Evolutionary conservation across 2,113 vertebrate genomes (phyloP), one percentile per base, ranked within the genome.

Genomic region (Prietella phreatophila): DNA sequence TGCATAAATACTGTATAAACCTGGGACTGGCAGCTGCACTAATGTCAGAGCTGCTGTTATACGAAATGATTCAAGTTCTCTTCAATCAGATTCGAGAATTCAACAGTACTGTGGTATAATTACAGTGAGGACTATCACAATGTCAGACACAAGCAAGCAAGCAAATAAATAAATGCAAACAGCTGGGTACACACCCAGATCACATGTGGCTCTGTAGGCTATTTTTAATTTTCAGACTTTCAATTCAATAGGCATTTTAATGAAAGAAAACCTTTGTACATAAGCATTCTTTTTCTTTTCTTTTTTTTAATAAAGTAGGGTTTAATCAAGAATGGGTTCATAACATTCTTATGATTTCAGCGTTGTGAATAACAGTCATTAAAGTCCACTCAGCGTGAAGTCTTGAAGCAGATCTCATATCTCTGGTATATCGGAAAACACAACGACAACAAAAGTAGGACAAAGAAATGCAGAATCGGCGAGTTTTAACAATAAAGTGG

Each of bases 401-500:
- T 61, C 53, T 22, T 58, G 4, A 58, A 58, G 27, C 50, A 27
- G 76, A 56, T 30, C 76, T 30, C 47, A 36, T n/a, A 56, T 42
- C 7, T 81, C 0, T 14, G 33, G 53, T 55, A 2, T 30, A 25
- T 25, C 19, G 42, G 30, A 71, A 71, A 71, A 55, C 19, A 71
- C 8, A 0, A 20, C 30, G 4, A 67, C 33, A 19, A 73, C 13
- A 61, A 39, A 85, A 85, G 73, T 76, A 76, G 61, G 71, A 85
- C 71, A 39, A 20, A 61, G 71, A 85, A 76, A 20, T 60, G 84
- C 84, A 76, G 84, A 85, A 27, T 71, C 36, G 39, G 69, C 33
- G 1, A 20, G 71, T 76, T 85, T 82, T 19, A 85, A 17, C 61
- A 36, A 85, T 85, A 75, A 58, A 50, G 83, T 56, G 39, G 56